Conservation (phyloP, 2,797 vertebrate genomes). For the Cossypha dichroa region DNA sequence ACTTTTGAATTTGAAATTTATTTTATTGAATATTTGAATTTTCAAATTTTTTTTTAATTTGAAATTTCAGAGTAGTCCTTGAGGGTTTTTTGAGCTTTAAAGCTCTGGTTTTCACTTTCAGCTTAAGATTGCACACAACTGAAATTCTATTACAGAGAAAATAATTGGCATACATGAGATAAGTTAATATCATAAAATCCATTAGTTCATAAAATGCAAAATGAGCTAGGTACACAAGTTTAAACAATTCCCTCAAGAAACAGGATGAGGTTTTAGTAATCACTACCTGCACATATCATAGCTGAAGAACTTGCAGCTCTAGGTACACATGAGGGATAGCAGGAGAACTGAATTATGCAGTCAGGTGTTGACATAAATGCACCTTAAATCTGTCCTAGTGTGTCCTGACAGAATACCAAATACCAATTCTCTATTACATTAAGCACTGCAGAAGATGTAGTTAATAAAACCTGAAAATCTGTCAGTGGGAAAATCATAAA, state of each 20-base stretch:
- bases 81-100: not conserved
- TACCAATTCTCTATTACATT: not conserved
- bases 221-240: not conserved
- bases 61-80: not conserved
- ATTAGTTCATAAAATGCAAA: not conserved
- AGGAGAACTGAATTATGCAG: not conserved
- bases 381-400: not conserved
- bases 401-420: not conserved
- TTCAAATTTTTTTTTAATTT: not conserved
- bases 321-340: not conserved
- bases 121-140: not conserved
- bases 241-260: not conserved
- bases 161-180: not conserved
- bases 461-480: not conserved
- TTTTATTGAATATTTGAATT: too few species aligned
- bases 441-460: not conserved
- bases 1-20: too few species aligned
- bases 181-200: not conserved
- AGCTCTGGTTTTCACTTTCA: not conserved
- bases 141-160: not conserved
- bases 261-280: not conserved
- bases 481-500: not conserved
- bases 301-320: not conserved
- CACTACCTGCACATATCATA: not conserved
- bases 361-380: not conserved